Conservation (phyloP, 2,113 vertebrate species). For the Ciconia boyciana region DNA sequence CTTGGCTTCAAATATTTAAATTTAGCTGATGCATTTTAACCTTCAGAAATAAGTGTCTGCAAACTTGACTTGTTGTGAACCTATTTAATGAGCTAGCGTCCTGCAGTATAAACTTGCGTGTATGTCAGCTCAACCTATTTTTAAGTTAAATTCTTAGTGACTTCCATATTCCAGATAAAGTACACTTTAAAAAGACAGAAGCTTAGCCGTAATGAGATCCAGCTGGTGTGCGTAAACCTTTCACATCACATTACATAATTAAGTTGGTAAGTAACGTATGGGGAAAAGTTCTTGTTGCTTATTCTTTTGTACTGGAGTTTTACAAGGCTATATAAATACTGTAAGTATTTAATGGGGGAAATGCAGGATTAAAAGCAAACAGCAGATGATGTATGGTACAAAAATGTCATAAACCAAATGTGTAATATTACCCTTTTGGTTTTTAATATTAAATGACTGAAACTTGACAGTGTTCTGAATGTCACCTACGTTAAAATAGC, state of each 20-base stretch:
- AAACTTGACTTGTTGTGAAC: background rate
- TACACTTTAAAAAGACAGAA: slow-evolving; percentile 18
- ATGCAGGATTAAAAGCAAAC: slow-evolving; percentile 5
- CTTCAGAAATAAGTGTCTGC: background rate
- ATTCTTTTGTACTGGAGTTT: slow-evolving; percentile 39
- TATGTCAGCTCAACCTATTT: background rate
- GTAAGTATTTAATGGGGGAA: slow-evolving; percentile 29
- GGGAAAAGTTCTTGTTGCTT: slow-evolving; percentile 24
- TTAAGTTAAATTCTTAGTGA: background rate
- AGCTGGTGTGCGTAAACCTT: slow-evolving; percentile 58
- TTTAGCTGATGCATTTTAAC: background rate
- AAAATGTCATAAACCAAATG: background rate
- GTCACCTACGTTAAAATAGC: background rate
- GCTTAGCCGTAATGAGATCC: slow-evolving; percentile 32
- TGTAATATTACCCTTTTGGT: background rate
- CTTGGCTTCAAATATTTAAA: background rate
- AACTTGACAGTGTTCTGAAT: background rate
- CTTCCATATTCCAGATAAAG: slow-evolving; percentile 7
- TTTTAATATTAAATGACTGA: background rate
- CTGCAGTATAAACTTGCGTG: background rate
- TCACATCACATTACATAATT: slow-evolving; percentile 38
- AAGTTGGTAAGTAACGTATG: slow-evolving; percentile 43
- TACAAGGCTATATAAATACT: slow-evolving; percentile 38
- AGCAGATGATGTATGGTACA: background rate
- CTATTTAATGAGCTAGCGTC: background rate